These are phyloP conservation scores for Phodopus roborovskii DNA, from an alignment of 2,113 vertebrate genomes.

Conservation along the genomic window DNA sequence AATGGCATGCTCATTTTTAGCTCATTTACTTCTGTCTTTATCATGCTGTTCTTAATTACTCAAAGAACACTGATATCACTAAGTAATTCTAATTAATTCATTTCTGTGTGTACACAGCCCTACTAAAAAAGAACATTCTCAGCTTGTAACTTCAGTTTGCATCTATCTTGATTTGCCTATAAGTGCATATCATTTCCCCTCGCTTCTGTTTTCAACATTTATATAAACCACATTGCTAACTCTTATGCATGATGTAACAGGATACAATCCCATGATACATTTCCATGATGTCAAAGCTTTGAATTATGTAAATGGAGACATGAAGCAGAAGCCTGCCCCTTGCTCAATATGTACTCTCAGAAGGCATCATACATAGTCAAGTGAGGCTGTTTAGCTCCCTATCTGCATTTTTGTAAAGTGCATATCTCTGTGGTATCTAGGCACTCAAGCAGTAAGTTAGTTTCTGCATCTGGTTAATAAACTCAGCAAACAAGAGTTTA, in stretches of 20 bases:
- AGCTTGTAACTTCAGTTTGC: background rate
- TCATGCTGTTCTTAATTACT: slow-evolving; percentile 17
- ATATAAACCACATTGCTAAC: background rate
- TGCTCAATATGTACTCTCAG: slow-evolving; percentile 64
- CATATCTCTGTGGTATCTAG: background rate
- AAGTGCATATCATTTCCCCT: background rate
- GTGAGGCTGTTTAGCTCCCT: background rate
- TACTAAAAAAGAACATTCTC: background rate
- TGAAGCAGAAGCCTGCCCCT: slow-evolving; percentile 46
- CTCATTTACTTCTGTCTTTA: background rate
- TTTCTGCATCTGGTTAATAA: slow-evolving; percentile 77
- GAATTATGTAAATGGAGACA: background rate
- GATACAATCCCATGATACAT: background rate
- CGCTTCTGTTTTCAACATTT: slow-evolving; percentile 54
- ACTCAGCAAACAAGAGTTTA: slow-evolving; percentile 70
- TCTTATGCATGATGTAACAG: background rate
- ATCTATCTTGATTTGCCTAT: background rate
- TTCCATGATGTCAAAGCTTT: slow-evolving; percentile 33
- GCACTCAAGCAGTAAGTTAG: slow-evolving; percentile 42
- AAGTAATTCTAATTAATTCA: slow-evolving; percentile 1
- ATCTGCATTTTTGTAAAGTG: background rate
- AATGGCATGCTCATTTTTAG: background rate
- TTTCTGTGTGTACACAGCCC: background rate
- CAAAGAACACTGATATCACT: background rate
- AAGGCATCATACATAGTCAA: slow-evolving; percentile 47